These are phyloP conservation scores for Alligator sinensis DNA, from an alignment of 2,113 vertebrate species.

Conservation along the genomic window DNA sequence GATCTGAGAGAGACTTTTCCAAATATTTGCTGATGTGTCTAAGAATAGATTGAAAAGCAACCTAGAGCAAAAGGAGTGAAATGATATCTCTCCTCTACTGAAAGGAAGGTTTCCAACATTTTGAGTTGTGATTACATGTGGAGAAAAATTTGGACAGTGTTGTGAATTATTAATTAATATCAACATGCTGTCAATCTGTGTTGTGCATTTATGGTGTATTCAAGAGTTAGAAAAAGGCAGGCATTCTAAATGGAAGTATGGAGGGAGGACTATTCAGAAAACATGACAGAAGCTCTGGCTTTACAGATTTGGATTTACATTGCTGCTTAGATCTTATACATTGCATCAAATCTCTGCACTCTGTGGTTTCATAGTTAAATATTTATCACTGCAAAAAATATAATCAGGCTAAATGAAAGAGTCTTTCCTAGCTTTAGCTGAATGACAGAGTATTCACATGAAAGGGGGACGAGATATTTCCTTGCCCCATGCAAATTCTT, in stretches of 20 bases:
- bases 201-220: conserved; percentile 68
- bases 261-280: conserved; percentile 42
- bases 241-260: conserved; percentile 59
- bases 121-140: conserved; percentile 72
- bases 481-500: neutral
- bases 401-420: neutral
- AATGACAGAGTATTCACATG: conserved; percentile 12
- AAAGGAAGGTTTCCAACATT: conserved; percentile 32
- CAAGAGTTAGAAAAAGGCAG: conserved; percentile 52
- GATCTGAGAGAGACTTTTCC: neutral
- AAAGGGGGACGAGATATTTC: neutral
- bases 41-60: conserved; percentile 8
- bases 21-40: conserved; percentile 37
- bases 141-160: conserved; percentile 61
- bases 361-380: neutral
- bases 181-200: conserved; percentile 63
- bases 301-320: neutral
- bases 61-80: neutral
- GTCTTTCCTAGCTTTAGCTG: neutral
- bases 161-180: conserved; percentile 81
- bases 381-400: neutral
- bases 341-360: neutral
- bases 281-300: conserved; percentile 19
- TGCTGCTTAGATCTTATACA: conserved; percentile 36
- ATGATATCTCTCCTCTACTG: neutral